Percentiles rank a stretch among this genome's conserved stretches.
These are phyloP conservation scores for Coregonus ussuriensis DNA, from an alignment of 2,797 vertebrate species.

Conservation along the genomic window DNA sequence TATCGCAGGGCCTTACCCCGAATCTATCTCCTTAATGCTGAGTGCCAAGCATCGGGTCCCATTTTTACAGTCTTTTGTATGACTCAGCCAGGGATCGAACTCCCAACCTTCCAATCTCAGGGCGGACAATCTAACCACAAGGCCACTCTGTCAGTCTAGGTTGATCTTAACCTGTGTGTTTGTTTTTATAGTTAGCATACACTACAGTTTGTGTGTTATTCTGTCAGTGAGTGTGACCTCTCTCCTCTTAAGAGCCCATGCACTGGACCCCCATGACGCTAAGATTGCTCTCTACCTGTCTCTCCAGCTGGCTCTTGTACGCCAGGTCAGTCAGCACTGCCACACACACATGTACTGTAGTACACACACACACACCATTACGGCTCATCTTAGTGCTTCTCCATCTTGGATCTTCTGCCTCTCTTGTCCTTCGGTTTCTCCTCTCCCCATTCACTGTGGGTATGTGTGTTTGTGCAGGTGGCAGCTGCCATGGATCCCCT, in stretches of 20 bases:
- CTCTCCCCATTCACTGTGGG: not conserved
- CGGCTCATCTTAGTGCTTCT: not conserved
- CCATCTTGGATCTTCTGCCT: not conserved
- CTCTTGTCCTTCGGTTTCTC: not conserved
- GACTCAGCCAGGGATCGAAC: too few relatives aligned
- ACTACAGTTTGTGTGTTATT: conserved; percentile 6
- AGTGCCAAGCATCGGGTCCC: too few relatives aligned
- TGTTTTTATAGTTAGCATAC: not conserved
- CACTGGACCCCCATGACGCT: conserved; percentile 85
- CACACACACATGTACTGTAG: not conserved
- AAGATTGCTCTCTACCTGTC: conserved; percentile 88
- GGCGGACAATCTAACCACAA: not conserved
- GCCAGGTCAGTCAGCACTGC: conserved; percentile 81
- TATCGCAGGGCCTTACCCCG: too few relatives aligned
- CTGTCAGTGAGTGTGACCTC: not conserved
- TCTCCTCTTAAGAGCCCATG: conserved; percentile 79
- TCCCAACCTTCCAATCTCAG: too few relatives aligned
- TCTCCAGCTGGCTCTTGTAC: conserved; percentile 90
- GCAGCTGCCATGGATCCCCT: conserved; percentile 88
- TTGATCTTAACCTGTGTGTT: not conserved
- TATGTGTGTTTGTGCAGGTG: conserved; percentile 73
- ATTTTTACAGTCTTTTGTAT: too few relatives aligned
- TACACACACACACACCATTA: not conserved
- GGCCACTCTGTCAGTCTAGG: not conserved
- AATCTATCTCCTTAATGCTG: too few relatives aligned